A percentile compares a stretch with the other conserved stretches of the same genome.
phyloP scores from a whole-genome alignment of 1,140 invertebrate species.

The Ostrea denselamellosa region DNA sequence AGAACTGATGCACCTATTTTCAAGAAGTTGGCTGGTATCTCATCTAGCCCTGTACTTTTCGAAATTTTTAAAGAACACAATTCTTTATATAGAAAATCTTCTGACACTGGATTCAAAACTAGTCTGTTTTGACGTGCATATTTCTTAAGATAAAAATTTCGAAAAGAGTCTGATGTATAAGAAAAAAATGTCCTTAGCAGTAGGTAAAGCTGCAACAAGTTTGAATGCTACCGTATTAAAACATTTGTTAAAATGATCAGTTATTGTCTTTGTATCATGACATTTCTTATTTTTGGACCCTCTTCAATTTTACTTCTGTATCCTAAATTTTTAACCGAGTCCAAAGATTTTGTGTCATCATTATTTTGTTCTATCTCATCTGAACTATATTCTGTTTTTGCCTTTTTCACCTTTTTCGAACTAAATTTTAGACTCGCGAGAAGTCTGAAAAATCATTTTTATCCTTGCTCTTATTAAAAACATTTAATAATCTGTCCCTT shows the following conservation, averaged over 20 bases:
- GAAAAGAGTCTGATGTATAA: neutral
- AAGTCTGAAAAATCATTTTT: neutral
- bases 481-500: neutral
- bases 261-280: neutral
- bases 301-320: neutral
- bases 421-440: neutral
- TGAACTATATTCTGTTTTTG: neutral
- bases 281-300: neutral
- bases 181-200: conserved; percentile 12
- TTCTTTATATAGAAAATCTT: conserved; percentile 20
- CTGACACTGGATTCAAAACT: conserved; percentile 4
- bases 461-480: neutral
- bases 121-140: no score
- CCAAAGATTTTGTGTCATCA: neutral
- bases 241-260: neutral
- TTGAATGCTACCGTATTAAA: neutral
- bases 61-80: neutral
- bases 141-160: conserved; percentile 28
- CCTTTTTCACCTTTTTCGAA: conserved; percentile 18
- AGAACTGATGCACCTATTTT: neutral
- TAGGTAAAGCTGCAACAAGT: neutral
- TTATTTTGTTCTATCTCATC: conserved; percentile 1
- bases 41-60: conserved; percentile 26
- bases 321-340: neutral
- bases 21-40: conserved; percentile 2